Evolutionary conservation across 2,888 invertebrate genomes (phyloP).

Genomic region (Lepidochitona cinerea): DNA sequence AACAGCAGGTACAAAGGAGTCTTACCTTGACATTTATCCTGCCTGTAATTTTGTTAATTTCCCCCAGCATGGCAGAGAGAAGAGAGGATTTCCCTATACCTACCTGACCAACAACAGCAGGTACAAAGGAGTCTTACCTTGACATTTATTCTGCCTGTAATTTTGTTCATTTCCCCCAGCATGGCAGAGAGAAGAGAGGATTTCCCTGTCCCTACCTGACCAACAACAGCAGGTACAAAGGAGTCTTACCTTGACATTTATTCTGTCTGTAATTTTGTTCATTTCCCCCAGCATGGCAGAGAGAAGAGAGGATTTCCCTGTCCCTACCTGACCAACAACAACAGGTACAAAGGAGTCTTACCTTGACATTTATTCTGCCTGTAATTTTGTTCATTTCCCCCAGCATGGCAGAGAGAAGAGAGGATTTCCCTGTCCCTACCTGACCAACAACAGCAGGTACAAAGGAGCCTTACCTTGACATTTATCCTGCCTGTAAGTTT

Average conservation of each 20-base stretch:
- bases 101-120: not conserved
- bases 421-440: no score
- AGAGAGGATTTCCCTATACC: slow-evolving; percentile 1
- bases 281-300: slow-evolving; percentile 1
- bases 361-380: no score
- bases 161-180: not conserved
- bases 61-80: not conserved
- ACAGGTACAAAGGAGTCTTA: no score
- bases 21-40: not conserved
- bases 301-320: not conserved
- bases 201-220: not conserved
- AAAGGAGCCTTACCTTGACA: no score
- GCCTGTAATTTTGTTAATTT: not conserved
- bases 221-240: not conserved
- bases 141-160: not conserved
- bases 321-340: not conserved
- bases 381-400: no score
- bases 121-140: not conserved
- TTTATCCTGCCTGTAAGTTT: no score
- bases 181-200: not conserved
- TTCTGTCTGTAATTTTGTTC: not conserved
- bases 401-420: no score
- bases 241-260: slow-evolving; percentile 1
- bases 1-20: not conserved
- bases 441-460: no score